Conservation (phyloP, 2,888 invertebrate species). For the Dryobotodes eremita region DNA sequence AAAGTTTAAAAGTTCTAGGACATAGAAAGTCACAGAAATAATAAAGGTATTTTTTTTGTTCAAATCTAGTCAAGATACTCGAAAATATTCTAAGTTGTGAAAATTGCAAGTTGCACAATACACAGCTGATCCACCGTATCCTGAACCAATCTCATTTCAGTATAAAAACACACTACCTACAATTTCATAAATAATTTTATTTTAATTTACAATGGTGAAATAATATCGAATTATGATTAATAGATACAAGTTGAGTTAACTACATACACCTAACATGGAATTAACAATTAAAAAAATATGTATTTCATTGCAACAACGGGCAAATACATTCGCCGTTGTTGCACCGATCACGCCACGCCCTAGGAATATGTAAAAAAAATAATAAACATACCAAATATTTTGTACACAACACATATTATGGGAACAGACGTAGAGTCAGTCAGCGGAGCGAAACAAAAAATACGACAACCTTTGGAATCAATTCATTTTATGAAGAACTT, state of each 20-base stretch:
- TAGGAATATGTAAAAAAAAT: conserved; percentile 65
- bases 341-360: conserved; percentile 66
- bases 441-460: conserved; percentile 60
- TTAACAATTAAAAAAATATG: conserved; percentile 77
- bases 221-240: conserved; percentile 80
- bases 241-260: conserved; percentile 80
- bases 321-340: conserved; percentile 50
- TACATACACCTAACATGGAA: conserved; percentile 82
- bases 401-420: conserved; percentile 69
- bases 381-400: conserved; percentile 70
- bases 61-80: neutral
- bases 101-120: conserved; percentile 44
- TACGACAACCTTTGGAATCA: conserved; percentile 50
- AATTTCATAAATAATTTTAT: conserved; percentile 85
- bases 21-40: neutral
- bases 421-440: conserved; percentile 57
- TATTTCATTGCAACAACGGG: conserved; percentile 60
- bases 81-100: conserved; percentile 7
- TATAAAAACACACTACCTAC: conserved; percentile 81
- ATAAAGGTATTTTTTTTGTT: neutral
- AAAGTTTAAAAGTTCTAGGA: neutral
- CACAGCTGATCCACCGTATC: conserved; percentile 17
- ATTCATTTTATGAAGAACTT: conserved; percentile 32
- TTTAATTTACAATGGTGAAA: conserved; percentile 83
- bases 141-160: conserved; percentile 73